These are phyloP conservation scores for Eulemur mongoz DNA, from an alignment of 2,797 vertebrate species.

Conservation along the genomic window DNA sequence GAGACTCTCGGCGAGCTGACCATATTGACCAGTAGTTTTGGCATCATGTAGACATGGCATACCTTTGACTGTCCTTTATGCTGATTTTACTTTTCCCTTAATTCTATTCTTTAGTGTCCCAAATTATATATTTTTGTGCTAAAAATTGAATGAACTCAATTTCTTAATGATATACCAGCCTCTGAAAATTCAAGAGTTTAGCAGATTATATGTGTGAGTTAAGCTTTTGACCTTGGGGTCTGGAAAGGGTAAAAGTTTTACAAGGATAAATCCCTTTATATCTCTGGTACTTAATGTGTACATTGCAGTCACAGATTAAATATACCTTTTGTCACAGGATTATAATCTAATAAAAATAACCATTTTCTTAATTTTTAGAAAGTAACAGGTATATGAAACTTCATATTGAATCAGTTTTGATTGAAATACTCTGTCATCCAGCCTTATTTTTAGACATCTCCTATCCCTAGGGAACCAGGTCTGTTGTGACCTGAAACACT, in stretches of 20 bases:
- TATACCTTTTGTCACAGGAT: slow-evolving; percentile 48
- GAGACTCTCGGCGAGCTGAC: background rate
- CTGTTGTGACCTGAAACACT: slow-evolving; percentile 70
- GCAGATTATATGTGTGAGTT: background rate
- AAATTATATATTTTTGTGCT: background rate
- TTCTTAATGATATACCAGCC: background rate
- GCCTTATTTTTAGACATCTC: slow-evolving; percentile 77
- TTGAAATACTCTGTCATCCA: slow-evolving; percentile 72
- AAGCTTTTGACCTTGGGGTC: background rate
- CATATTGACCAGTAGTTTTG: background rate
- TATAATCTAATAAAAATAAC: slow-evolving; percentile 71
- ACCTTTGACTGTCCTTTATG: background rate
- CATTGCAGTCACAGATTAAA: slow-evolving; percentile 15
- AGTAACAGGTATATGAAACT: slow-evolving; percentile 62
- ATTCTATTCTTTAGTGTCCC: background rate
- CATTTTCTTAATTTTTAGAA: slow-evolving; percentile 69
- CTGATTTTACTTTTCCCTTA: slow-evolving; percentile 39
- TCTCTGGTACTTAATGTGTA: slow-evolving; percentile 19
- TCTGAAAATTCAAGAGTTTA: slow-evolving; percentile 28
- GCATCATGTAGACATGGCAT: background rate
- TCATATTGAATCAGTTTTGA: slow-evolving; percentile 76
- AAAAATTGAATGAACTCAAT: slow-evolving; percentile 23
- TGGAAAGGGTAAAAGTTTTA: background rate
- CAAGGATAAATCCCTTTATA: slow-evolving; percentile 18
- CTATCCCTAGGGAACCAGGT: slow-evolving; percentile 68